Evolutionary conservation across 1,140 invertebrate genomes (phyloP), one percentile per base, ranked within the genome.

Genomic region (Spodoptera litura): DNA sequence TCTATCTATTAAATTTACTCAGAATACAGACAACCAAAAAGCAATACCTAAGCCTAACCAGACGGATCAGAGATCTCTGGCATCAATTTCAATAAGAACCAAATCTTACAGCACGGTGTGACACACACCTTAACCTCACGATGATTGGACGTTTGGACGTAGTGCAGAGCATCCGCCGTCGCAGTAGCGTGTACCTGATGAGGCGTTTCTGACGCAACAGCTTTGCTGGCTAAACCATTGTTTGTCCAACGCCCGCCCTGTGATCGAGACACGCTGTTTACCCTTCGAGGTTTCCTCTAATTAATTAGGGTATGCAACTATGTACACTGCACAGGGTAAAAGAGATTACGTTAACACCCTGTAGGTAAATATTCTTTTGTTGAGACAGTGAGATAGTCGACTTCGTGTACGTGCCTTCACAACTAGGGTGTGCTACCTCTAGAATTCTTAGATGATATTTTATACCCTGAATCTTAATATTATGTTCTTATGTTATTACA

Each of bases 151-250:
- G 82, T 79, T 78, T 78, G 76, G 72, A 76, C 75, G 82, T 79
- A 52, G 61, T 15, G 35, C 27, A 68, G 55, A 49, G 73, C 73
- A 51, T 74, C 56, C 73, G 73, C 68, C 12, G 59, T 35, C 31
- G 15, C 52, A 70, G 38, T 61, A 10, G 35, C 70, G 74, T 85
- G 77, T 78, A 76, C 83, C 82, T 88, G 82, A 88, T 86, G 84
- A 85, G 84, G 85, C 84, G 78, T 77, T 84, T 55, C 75, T 85
- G 78, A 74, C 51, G 78, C 80, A 72, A 75, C 73, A 75, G 44
- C 73, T 75, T 74, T 74, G 78, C 64, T 75, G 78, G 78, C 79
- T 81, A 49, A 81, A 87, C 85, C 86, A 85, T 88, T 89, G 85
- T 89, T 89, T 89, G 83, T 76, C 80, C 82, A 64, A 75, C 73